Evolutionary conservation across 2,888 invertebrate genomes (phyloP).

Genomic region (Antitype chi): DNA sequence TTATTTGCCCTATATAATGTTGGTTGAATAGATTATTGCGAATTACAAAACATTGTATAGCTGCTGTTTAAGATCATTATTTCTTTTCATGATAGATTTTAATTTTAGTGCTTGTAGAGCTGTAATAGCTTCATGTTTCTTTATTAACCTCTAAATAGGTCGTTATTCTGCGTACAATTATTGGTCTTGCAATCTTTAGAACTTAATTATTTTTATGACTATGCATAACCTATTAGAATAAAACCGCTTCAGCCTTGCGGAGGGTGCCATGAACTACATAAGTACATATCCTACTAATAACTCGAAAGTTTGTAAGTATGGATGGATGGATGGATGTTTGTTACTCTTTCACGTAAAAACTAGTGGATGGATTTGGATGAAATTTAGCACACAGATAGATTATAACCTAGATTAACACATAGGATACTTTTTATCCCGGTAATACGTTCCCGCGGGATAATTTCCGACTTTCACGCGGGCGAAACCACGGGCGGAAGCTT

Average conservation of each 20-base stretch:
- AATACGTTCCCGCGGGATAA: no score
- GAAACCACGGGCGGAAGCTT: no score
- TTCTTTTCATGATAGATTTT: slow-evolving; percentile 50
- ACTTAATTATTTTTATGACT: slow-evolving; percentile 8
- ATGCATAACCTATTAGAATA: background rate
- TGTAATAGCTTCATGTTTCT: slow-evolving; percentile 34
- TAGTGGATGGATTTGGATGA: no score
- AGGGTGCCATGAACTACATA: background rate
- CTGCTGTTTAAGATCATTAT: slow-evolving; percentile 59
- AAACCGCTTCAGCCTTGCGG: no score
- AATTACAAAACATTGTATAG: slow-evolving; percentile 66
- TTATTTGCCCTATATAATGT: slow-evolving; percentile 59
- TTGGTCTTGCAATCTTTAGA: slow-evolving; percentile 5
- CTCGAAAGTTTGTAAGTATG: no score
- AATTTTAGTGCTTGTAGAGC: slow-evolving; percentile 39
- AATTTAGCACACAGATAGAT: no score
- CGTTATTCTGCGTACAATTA: slow-evolving; percentile 13
- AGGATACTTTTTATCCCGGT: no score
- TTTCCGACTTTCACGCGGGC: no score
- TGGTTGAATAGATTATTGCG: slow-evolving; percentile 57
- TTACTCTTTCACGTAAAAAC: no score
- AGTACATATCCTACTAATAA: no score
- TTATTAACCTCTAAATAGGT: slow-evolving; percentile 33
- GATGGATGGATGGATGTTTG: no score
- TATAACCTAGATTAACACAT: no score